Evolutionary conservation across 2,888 invertebrate species (phyloP), one percentile per base, ranked within the genome.

Genomic region (Muscina levida): DNA sequence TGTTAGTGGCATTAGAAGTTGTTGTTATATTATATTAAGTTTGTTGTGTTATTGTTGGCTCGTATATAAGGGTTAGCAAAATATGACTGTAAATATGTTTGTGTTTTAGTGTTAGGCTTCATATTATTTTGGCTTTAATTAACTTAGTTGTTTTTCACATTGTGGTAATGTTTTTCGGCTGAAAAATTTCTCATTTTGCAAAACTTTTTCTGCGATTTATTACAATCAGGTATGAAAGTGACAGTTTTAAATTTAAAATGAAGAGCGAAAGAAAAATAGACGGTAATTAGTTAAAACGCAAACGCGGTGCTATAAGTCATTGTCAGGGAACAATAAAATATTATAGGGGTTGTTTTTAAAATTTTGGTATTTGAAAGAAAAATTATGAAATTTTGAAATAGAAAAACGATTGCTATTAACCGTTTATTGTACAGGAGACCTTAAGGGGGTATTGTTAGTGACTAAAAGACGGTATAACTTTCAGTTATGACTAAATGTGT

Each of bases 151-250:
- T 59, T 17, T 59, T 51, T 44, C n/a, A 44, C 2, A 11, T 53
- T 53, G 37, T 42, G 13, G 11, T 56, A 22, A 2, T 53, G 22
- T 53, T 13, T 56, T 56, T 3, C 3, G 31, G 31, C 17, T 15
- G n/a, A n/a, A n/a, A n/a, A n/a, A n/a, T n/a, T n/a, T n/a, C n/a
- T n/a, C 2, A 1, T 31, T 17, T 51, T 51, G 17, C 19, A 59
- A 42, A 22, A 42, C 42, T 62, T 59, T 59, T 19, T 31, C 8
- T 31, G 31, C 17, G 5, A 42, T 42, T 42, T 62, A 62, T 42
- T 39, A 42, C 42, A 37, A 39, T 62, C 5, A 10, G 62, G 11
- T 62, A 62, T 62, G 62, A 62, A 62, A 39, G 42, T 62, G 62
- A 42, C 42, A 42, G 62, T 22, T 62, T 42, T 53, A 13, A 22